Conservation (phyloP, 2,113 vertebrate genomes). For the Perca fluviatilis region DNA sequence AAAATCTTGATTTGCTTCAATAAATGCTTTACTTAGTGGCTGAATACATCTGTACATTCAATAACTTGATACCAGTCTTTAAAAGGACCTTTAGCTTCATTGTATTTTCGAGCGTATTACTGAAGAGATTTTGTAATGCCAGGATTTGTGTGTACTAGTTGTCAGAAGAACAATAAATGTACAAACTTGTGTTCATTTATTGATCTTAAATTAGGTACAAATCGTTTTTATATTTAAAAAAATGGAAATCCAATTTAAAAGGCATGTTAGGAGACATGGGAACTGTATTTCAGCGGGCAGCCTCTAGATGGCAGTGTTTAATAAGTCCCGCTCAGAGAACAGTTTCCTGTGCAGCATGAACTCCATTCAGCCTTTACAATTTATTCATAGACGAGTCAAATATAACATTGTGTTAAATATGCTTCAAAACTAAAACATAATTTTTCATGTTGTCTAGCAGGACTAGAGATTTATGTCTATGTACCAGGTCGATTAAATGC, state of each 20-base stretch:
- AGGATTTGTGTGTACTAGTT: slow-evolving; percentile 44
- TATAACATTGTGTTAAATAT: slow-evolving; percentile 33
- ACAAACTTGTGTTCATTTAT: slow-evolving; percentile 42
- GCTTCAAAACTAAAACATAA: not conserved
- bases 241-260: not conserved
- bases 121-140: slow-evolving; percentile 61
- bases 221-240: not conserved
- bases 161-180: slow-evolving; percentile 58
- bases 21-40: slow-evolving; percentile 64
- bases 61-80: slow-evolving; percentile 40
- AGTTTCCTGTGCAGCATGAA: slow-evolving; percentile 49
- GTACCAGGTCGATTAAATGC: slow-evolving; percentile 43
- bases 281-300: not conserved
- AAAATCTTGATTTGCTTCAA: slow-evolving; percentile 55
- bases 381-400: slow-evolving; percentile 39
- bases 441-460: slow-evolving; percentile 73
- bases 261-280: not conserved
- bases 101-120: slow-evolving; percentile 51
- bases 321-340: slow-evolving; percentile 2
- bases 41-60: slow-evolving; percentile 55
- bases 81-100: slow-evolving; percentile 33
- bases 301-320: slow-evolving; percentile 79
- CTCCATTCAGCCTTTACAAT: slow-evolving; percentile 35
- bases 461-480: slow-evolving; percentile 68
- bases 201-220: slow-evolving; percentile 14